Evolutionary conservation across 1,140 invertebrate species (phyloP).

Genomic region (Radopholus similis): DNA sequence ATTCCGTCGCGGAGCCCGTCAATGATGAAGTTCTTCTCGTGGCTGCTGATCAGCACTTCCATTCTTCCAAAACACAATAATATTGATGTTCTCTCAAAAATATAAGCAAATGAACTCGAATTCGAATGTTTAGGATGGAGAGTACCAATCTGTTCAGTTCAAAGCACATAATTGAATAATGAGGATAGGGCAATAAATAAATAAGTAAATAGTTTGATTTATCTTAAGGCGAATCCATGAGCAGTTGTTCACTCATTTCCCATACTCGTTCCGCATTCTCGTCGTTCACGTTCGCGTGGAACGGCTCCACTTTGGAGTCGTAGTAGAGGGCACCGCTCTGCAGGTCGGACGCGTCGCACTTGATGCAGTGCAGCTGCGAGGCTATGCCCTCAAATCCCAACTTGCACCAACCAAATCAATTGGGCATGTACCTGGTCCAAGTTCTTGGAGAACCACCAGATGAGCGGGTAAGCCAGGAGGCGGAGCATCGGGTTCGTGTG

Average conservation of each 20-base stretch:
- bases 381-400: slow-evolving; percentile 31
- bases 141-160: too few species aligned
- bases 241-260: slow-evolving; percentile 14
- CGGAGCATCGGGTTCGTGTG: slow-evolving; percentile 35
- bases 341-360: slow-evolving; percentile 4
- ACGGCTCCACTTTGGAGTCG: slow-evolving; percentile 16
- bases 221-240: too few species aligned
- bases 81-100: neutral
- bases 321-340: slow-evolving; percentile 28
- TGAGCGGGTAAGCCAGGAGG: slow-evolving; percentile 25
- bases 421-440: slow-evolving; percentile 18
- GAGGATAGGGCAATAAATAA: neutral
- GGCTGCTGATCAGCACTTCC: slow-evolving; percentile 20
- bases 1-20: slow-evolving; percentile 31
- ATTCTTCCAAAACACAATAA: neutral
- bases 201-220: too few species aligned
- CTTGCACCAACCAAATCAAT: too few species aligned
- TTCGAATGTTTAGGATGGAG: too few species aligned
- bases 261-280: slow-evolving; percentile 31
- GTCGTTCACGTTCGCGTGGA: slow-evolving; percentile 17
- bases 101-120: too few species aligned
- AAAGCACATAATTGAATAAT: neutral
- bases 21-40: slow-evolving; percentile 35
- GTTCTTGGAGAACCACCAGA: slow-evolving; percentile 36
- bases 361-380: slow-evolving; percentile 25